A percentile compares a stretch with the other conserved stretches of the same genome.
phyloP scores from a whole-genome alignment of 2,888 invertebrate genomes.

The Beris chalybata region DNA sequence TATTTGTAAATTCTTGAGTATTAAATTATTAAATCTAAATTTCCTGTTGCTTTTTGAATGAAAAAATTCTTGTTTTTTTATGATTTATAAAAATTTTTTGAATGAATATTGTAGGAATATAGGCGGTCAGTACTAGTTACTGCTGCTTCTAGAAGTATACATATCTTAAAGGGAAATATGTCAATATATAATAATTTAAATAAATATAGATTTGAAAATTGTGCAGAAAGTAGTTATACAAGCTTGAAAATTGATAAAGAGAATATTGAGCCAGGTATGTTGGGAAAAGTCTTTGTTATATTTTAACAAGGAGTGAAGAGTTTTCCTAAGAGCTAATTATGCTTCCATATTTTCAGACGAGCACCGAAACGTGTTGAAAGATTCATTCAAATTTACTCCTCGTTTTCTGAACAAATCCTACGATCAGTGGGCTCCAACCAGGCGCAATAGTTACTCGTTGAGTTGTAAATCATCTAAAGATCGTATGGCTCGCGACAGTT shows the following conservation, averaged over 20 bases:
- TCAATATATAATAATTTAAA: not conserved
- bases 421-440: not conserved
- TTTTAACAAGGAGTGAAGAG: not conserved
- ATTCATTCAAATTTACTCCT: slow-evolving; percentile 14
- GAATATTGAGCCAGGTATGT: slow-evolving; percentile 3
- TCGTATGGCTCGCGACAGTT: not conserved
- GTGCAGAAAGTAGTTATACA: not conserved
- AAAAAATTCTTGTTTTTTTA: not conserved
- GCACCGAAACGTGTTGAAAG: not conserved
- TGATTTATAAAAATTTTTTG: not conserved
- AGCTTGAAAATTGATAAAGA: slow-evolving; percentile 4
- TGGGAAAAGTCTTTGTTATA: not conserved
- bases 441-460: not conserved
- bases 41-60: not conserved
- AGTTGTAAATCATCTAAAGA: not conserved
- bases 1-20: no score
- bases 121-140: not conserved
- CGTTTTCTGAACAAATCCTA: slow-evolving; percentile 3
- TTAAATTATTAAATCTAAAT: slow-evolving; percentile 9
- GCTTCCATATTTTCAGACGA: not conserved
- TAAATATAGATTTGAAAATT: not conserved
- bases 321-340: no score
- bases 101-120: not conserved
- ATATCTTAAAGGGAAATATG: slow-evolving; percentile 3
- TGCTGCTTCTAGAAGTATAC: not conserved